Evolutionary conservation across 2,888 invertebrate species (phyloP).

Genomic region (Brassicogethes aeneus): DNA sequence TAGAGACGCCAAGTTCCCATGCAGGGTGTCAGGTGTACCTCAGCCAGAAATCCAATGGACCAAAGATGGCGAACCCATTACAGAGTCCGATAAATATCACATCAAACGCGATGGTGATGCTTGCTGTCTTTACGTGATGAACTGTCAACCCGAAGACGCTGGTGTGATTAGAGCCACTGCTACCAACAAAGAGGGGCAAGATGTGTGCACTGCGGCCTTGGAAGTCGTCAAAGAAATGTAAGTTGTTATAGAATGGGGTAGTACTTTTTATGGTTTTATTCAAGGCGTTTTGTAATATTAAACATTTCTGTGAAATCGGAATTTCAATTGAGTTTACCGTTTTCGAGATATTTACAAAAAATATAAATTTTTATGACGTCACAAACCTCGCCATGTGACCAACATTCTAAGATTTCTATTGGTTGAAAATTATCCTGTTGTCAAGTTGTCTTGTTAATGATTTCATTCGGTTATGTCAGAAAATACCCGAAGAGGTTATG

Average conservation of each 20-base stretch:
- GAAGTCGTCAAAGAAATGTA: constrained; percentile 78
- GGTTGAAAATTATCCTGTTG: too few species aligned
- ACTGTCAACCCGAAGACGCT: constrained; percentile 57
- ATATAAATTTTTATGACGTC: too few species aligned
- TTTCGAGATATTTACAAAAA: too few species aligned
- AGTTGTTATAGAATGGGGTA: constrained; percentile 36
- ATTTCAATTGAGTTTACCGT: too few species aligned
- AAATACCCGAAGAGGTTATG: too few species aligned
- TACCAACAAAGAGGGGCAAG: constrained; percentile 71
- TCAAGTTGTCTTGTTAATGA: too few species aligned
- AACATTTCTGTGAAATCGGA: too few species aligned
- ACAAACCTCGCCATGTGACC: too few species aligned
- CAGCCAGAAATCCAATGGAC: constrained; percentile 81
- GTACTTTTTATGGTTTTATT: too few species aligned
- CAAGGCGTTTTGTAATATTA: too few species aligned
- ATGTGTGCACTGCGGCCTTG: constrained; percentile 61
- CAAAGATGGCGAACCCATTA: constrained; percentile 68
- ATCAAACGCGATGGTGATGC: constrained; percentile 72
- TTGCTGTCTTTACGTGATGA: constrained; percentile 64
- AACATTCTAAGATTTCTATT: too few species aligned
- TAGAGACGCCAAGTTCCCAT: constrained; percentile 75
- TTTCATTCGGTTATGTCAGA: too few species aligned
- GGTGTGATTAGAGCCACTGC: constrained; percentile 73
- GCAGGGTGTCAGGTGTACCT: constrained; percentile 72
- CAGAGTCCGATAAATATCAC: constrained; percentile 61